A percentile compares a stretch with the other conserved stretches of the same genome.
Conservation (phyloP, 2,113 vertebrate genomes). For the Gavia stellata region DNA sequence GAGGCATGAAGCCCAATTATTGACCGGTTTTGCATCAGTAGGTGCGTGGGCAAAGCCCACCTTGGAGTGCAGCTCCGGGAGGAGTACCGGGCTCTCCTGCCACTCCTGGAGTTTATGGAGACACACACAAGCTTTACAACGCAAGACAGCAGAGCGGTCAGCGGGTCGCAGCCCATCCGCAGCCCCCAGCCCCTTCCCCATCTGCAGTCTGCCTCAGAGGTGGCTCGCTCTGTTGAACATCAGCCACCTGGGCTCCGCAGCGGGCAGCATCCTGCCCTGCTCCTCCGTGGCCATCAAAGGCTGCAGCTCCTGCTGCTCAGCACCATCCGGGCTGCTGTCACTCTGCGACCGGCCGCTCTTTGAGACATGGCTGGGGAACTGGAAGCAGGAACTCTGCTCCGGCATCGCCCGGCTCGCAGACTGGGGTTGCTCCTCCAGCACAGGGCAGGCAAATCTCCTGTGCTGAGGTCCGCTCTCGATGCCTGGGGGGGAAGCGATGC, state of each 20-base stretch:
- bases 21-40: not conserved
- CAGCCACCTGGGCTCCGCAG: slow-evolving; percentile 60
- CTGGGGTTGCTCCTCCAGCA: slow-evolving; percentile 61
- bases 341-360: slow-evolving; percentile 69
- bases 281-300: slow-evolving; percentile 81
- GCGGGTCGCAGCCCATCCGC: not conserved
- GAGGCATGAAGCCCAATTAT: not conserved
- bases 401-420: slow-evolving; percentile 5
- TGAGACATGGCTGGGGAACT: slow-evolving; percentile 69
- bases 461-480: slow-evolving; percentile 67
- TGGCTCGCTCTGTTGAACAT: slow-evolving; percentile 76
- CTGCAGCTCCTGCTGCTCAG: slow-evolving; percentile 80
- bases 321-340: slow-evolving; percentile 65
- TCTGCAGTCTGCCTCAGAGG: slow-evolving; percentile 44
- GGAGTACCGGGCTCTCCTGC: not conserved
- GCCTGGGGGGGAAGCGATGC: slow-evolving; percentile 85
- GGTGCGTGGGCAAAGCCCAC: not conserved
- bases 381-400: slow-evolving; percentile 71
- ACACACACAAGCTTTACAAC: not conserved
- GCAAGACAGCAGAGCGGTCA: not conserved
- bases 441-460: slow-evolving; percentile 61
- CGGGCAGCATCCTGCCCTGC: slow-evolving; percentile 58
- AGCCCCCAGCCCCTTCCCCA: not conserved
- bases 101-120: not conserved
- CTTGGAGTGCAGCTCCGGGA: not conserved